Base-by-base conservation (phyloP, 2,888 invertebrate species). In the Piscicola geometra region DNA sequence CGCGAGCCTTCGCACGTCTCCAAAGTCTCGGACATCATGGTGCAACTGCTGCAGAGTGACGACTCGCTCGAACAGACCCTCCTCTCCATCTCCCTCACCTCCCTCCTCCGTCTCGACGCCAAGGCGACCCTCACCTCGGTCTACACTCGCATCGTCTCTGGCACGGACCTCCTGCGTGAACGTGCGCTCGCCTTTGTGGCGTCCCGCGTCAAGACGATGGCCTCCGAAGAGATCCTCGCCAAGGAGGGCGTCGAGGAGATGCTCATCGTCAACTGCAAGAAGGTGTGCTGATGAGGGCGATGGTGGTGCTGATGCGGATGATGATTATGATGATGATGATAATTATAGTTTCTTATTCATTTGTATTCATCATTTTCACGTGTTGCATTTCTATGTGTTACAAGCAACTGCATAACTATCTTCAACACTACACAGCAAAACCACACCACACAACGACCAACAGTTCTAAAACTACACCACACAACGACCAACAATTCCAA, bases 1-100 rank as follows among this genome's bases (percentile, higher is more conserved):
- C 93, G 92, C 80, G 90, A 90, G 77, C 91, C 91, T 80, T 92
- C 92, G 79, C 91, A 92, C 82, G 90, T 94, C 0, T 89, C 90
- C 50, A 91, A 92, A 85, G 92, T 97, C 81, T 92, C 94, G 18
- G 94, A 95, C 84, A 93, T 96, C 78, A 88, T 97, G 77, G 91
- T 93, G 3, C 97, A 98, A 84, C 87, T 98, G 66, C 87, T 97
- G 76, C 92, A 93, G 84, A 90, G 93, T 32, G 94, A 95, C 86
- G 86, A 90, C 35, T 88, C 90, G 33, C 79, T 79, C 33, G 97
- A 97, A 86, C 88, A 93, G 79, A 90, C 90, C 84, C 89, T 93
- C 79, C 93, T 95, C 41, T 91, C 92, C 78, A 91, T 90, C 82
- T 92, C 94, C 0, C 87, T 97, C 74, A 88, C 92, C 81, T 89